A percentile compares a stretch with the other conserved stretches of the same genome.
phyloP scores from a whole-genome alignment of 2,888 invertebrate genomes.

The Celastrina argiolus region DNA sequence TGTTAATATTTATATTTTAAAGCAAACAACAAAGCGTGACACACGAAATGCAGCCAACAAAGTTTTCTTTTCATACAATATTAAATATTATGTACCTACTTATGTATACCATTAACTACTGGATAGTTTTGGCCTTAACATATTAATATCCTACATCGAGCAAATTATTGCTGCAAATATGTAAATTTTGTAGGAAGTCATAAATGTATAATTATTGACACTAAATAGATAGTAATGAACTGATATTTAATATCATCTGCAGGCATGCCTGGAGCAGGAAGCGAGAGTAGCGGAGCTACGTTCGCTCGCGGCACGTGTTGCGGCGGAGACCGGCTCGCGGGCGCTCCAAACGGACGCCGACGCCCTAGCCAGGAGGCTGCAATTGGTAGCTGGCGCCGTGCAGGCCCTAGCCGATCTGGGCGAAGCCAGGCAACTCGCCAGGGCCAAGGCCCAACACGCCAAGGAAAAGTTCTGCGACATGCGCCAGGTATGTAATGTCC shows the following conservation, averaged over 20 bases:
- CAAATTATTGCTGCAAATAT: background rate
- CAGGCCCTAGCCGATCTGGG: slow-evolving; percentile 87
- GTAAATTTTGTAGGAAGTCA: background rate
- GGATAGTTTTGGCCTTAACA: background rate
- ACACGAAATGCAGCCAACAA: background rate
- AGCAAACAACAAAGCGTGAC: background rate
- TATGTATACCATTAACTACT: background rate
- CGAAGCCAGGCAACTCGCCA: slow-evolving; percentile 81
- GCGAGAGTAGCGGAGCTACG: slow-evolving; percentile 85
- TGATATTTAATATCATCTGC: slow-evolving; percentile 28
- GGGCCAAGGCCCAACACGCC: slow-evolving; percentile 78
- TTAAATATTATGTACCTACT: background rate
- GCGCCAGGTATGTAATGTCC: slow-evolving; percentile 80
- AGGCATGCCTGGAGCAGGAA: slow-evolving; percentile 88
- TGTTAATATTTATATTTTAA: slow-evolving; percentile 9
- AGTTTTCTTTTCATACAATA: slow-evolving; percentile 1
- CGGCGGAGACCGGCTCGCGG: slow-evolving; percentile 86
- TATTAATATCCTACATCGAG: background rate
- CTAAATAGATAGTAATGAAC: background rate
- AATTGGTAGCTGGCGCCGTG: slow-evolving; percentile 86
- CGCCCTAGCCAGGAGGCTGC: slow-evolving; percentile 84
- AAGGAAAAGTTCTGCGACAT: slow-evolving; percentile 83
- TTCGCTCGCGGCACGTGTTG: slow-evolving; percentile 86
- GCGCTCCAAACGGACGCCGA: slow-evolving; percentile 87
- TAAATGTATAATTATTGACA: background rate